These are phyloP conservation scores for Sorex maritimensis DNA, from an alignment of 2,797 vertebrate genomes.

Conservation along the genomic window DNA sequence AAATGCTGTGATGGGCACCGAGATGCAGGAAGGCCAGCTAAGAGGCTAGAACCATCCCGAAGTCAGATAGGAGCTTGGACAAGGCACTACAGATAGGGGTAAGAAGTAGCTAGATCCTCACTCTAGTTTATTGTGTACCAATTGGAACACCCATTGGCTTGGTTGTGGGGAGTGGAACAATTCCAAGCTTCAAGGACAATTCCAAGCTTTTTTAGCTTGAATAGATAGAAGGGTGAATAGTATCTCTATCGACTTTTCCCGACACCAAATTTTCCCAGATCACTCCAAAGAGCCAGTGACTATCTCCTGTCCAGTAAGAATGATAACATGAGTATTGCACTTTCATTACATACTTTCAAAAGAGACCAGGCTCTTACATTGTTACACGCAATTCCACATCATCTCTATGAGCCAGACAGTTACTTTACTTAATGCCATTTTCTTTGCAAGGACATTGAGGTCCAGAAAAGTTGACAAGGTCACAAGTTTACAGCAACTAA, in stretches of 20 bases:
- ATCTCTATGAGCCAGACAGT: background rate
- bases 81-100: background rate
- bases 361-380: background rate
- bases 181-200: background rate
- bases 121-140: background rate
- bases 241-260: background rate
- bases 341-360: constrained; percentile 22
- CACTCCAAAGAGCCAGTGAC: background rate
- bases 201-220: background rate
- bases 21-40: background rate
- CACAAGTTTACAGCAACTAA: background rate
- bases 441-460: background rate
- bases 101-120: background rate
- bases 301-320: background rate
- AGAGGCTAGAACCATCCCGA: background rate
- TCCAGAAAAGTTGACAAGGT: constrained; percentile 20
- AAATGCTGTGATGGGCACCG: background rate
- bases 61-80: background rate
- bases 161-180: background rate
- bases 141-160: background rate
- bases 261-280: background rate
- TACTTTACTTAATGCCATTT: background rate
- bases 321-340: background rate
- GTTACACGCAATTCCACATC: background rate
- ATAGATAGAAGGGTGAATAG: background rate